Base-by-base conservation (phyloP, 2,888 invertebrate species). In the Bruchidius siliquastri region DNA sequence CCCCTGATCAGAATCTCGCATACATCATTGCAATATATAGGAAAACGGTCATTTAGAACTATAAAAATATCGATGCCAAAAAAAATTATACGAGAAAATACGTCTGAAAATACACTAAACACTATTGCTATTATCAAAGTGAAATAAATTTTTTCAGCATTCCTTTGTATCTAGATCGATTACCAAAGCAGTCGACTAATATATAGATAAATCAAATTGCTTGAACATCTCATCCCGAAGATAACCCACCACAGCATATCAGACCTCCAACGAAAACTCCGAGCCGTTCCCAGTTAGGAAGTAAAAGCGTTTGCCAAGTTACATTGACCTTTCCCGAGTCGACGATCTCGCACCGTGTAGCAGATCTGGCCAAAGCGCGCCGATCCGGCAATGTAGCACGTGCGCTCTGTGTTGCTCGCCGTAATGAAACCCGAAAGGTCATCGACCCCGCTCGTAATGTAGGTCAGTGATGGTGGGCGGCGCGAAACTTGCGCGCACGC, bases 391-490 rank as follows among this genome's bases (percentile, higher is more conserved):
- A 49, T 13, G 13, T 1, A 1, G 49, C 49, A 13, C 49, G 49
- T 3, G 49, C 18, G 49, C 49, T 18, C 6, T 49, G 49, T 18
- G 49, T 49, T 49, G 30, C 30, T 30, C 30, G 30, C 30, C 8
- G 30, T 30, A 30, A 30, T 30, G 1, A 49, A 49, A 13, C 49
- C 49, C 77, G 77, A 78, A 80, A 83, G 85, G 82, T 84, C 84
- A 82, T 81, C 81, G 80, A 83, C 83, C 84, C 78, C 83, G 80
- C 81, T 80, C 80, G 80, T 85, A 85, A 85, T 85, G 84, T 85
- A 85, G 85, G 85, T 85, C 85, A 85, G 85, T 85, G 83, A 84
- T 85, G 82, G 84, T 85, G 84, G 85, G 84, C 84, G 85, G 83
- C 49, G 49, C 49, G 79, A 79, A 82, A 79, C 82, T 82, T 84